phyloP scores from a whole-genome alignment of 2,113 vertebrate species.

The Actenoides lindsayi region DNA sequence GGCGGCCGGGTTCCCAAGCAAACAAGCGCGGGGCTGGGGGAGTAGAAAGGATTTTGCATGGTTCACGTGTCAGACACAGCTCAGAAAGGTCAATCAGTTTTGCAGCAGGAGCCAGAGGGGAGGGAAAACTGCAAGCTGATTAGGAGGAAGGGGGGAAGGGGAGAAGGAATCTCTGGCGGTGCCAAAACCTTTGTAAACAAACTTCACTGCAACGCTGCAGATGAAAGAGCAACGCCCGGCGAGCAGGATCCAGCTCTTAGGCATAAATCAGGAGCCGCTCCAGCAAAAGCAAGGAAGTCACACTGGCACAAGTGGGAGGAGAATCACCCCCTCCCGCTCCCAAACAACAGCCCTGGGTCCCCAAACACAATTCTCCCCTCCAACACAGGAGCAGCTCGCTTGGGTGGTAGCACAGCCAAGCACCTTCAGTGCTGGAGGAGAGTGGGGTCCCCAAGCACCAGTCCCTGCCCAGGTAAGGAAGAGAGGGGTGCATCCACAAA shows the following conservation, averaged over 20 bases:
- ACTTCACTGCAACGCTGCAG: background rate
- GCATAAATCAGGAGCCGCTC: slow-evolving; percentile 10
- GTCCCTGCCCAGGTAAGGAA: background rate
- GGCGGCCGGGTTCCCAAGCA: background rate
- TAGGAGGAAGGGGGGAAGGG: background rate
- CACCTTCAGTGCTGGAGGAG: fast-evolving
- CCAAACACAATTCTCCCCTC: background rate
- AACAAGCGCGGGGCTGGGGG: background rate
- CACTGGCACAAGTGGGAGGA: background rate
- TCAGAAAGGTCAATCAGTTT: slow-evolving; percentile 59
- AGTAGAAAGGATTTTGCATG: slow-evolving; percentile 53
- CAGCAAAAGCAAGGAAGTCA: background rate
- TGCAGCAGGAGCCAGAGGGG: slow-evolving; percentile 27
- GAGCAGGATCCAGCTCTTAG: background rate
- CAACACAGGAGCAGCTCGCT: background rate
- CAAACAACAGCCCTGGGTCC: background rate
- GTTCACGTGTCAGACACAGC: slow-evolving; percentile 52
- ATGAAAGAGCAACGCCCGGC: slow-evolving; percentile 16
- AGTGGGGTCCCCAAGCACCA: fast-evolving
- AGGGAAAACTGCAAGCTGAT: slow-evolving; percentile 18
- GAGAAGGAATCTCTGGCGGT: background rate
- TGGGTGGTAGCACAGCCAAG: background rate
- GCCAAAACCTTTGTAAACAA: slow-evolving; percentile 55
- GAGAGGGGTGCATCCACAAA: fast-evolving
- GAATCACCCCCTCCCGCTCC: slow-evolving; percentile 4